Conservation (phyloP, 2,113 vertebrate species). For the Leucopternis melanops region DNA sequence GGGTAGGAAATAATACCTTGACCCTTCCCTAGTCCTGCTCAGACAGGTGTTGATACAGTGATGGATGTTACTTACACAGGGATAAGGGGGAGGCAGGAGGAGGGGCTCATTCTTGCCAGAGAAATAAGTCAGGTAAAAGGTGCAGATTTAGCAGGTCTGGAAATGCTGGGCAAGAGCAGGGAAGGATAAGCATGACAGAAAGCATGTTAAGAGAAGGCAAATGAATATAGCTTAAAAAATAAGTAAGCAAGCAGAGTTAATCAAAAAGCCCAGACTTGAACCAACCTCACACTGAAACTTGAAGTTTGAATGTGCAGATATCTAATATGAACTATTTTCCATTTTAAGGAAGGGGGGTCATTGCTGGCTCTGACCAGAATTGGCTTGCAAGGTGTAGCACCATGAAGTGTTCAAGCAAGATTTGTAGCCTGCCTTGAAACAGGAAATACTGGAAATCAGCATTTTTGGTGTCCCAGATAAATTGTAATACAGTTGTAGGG, state of each 20-base stretch:
- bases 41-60: neutral
- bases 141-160: neutral
- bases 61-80: conserved; percentile 23
- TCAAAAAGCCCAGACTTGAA: neutral
- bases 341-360: neutral
- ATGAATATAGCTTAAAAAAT: neutral
- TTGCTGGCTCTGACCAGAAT: neutral
- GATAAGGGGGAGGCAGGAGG: neutral
- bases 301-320: neutral
- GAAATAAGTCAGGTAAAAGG: neutral
- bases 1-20: neutral
- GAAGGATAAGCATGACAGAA: neutral
- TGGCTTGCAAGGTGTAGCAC: neutral
- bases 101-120: neutral
- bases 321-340: neutral
- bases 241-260: neutral
- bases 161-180: neutral
- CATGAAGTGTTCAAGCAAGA: neutral
- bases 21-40: neutral
- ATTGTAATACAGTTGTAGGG: neutral
- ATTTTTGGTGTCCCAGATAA: neutral
- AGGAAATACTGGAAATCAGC: neutral
- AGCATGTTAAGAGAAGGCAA: neutral
- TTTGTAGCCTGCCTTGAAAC: neutral
- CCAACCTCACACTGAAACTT: neutral